These are phyloP conservation scores for Mastigias papua DNA, from an alignment of 30 jellyfish, hydroid and myxozoan genomes.

Conservation along the genomic window DNA sequence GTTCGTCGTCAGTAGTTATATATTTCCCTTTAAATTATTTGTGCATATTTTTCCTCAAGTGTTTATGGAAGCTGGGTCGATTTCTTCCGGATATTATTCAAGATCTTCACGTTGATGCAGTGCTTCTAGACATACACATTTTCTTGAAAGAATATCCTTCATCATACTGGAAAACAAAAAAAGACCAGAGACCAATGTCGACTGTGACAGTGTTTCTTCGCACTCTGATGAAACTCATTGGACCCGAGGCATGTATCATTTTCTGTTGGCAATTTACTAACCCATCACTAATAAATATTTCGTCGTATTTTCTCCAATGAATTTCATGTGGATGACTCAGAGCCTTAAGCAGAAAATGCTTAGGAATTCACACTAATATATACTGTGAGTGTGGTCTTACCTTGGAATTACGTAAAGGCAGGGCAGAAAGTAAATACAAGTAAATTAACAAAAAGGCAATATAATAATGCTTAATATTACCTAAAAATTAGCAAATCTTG, in stretches of 20 bases:
- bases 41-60: conserved; percentile 28
- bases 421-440: too few relatives aligned
- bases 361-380: too few relatives aligned
- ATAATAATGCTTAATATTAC: too few relatives aligned
- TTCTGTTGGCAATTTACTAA: too few relatives aligned
- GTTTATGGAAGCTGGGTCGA: conserved; percentile 95
- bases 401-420: too few relatives aligned
- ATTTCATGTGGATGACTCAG: too few relatives aligned
- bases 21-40: background rate
- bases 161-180: conserved; percentile 76
- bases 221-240: conserved; percentile 79
- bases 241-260: conserved; percentile 86
- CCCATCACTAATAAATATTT: too few relatives aligned
- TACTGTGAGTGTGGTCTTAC: too few relatives aligned
- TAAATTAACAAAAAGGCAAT: too few relatives aligned
- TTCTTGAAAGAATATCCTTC: conserved; percentile 82
- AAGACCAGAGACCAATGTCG: conserved; percentile 79
- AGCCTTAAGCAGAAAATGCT: too few relatives aligned
- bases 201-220: conserved; percentile 79
- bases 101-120: conserved; percentile 70
- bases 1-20: background rate
- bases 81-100: conserved; percentile 78
- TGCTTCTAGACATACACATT: conserved; percentile 72
- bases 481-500: too few relatives aligned
- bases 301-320: too few relatives aligned